Conservation (phyloP, 2,888 invertebrate species). For the Acanthosepion esculentum region DNA sequence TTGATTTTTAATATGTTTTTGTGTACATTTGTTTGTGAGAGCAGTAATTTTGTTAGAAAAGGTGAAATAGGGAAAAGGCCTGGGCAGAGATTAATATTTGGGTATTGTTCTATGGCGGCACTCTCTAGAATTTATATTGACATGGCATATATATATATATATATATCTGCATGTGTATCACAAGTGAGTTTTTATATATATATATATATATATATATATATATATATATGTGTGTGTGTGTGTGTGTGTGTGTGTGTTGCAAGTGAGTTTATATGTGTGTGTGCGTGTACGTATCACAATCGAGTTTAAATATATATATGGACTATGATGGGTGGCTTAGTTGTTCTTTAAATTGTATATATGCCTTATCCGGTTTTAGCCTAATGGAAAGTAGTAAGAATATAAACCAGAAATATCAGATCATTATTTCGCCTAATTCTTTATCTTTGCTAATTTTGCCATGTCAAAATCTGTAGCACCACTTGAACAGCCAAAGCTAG, state of each 20-base stretch:
- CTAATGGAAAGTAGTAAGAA: neutral
- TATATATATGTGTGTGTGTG: neutral
- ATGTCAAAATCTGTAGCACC: neutral
- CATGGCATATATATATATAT: neutral
- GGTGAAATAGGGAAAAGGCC: no score
- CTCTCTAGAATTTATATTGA: no score
- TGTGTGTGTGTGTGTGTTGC: neutral
- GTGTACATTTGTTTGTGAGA: no score
- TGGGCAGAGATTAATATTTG: no score
- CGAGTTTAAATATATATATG: no score
- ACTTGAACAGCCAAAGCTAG: neutral
- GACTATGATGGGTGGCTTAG: neutral
- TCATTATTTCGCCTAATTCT: neutral
- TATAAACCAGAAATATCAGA: neutral
- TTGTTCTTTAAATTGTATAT: neutral
- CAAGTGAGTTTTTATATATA: no score
- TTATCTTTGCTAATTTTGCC: neutral
- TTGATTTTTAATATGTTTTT: no score
- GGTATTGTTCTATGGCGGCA: no score
- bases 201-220: neutral
- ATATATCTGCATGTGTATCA: neutral
- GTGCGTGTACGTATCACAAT: neutral
- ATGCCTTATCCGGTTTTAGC: neutral
- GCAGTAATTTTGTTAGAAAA: no score
- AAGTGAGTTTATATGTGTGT: neutral